phyloP scores from a whole-genome alignment of 53 echinoderm and acorn worm genomes.

The Patiria pectinifera region DNA sequence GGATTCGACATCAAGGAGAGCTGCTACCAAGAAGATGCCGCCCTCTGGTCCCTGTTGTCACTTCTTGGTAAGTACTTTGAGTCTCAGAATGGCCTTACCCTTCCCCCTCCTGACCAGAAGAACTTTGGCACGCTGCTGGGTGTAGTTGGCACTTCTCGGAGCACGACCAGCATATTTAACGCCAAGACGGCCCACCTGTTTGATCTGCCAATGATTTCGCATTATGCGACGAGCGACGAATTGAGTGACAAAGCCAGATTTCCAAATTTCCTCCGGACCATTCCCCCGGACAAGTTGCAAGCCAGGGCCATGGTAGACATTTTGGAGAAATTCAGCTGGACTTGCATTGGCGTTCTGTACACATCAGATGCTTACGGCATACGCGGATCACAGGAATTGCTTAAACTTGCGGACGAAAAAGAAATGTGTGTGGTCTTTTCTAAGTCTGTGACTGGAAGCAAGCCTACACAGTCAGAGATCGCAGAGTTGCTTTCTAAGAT shows the following conservation, averaged over 20 bases:
- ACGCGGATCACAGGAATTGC: slow-evolving; percentile 15
- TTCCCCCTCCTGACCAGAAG: not conserved
- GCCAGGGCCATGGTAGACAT: not conserved
- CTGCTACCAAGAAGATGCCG: not conserved
- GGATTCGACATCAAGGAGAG: not conserved
- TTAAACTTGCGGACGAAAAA: not conserved
- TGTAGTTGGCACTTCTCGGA: not conserved
- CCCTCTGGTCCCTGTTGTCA: not conserved
- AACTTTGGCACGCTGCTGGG: not conserved
- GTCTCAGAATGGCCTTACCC: not conserved
- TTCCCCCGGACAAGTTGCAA: not conserved
- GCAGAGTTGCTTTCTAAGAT: not conserved
- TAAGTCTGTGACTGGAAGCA: not conserved
- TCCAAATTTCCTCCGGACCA: slow-evolving; percentile 15
- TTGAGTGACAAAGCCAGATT: slow-evolving; percentile 10
- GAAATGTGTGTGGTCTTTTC: slow-evolving; percentile 11
- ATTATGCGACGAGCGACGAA: not conserved
- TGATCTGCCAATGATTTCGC: not conserved
- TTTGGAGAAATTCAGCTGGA: slow-evolving; percentile 6
- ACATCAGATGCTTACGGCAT: slow-evolving; percentile 23
- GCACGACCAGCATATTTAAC: not conserved
- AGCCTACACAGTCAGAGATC: not conserved
- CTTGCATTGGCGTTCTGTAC: slow-evolving; percentile 9
- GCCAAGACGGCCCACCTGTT: not conserved
- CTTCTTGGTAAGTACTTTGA: not conserved